Evolutionary conservation across 2,888 invertebrate species (phyloP).

Genomic region (Spilarctia lutea): DNA sequence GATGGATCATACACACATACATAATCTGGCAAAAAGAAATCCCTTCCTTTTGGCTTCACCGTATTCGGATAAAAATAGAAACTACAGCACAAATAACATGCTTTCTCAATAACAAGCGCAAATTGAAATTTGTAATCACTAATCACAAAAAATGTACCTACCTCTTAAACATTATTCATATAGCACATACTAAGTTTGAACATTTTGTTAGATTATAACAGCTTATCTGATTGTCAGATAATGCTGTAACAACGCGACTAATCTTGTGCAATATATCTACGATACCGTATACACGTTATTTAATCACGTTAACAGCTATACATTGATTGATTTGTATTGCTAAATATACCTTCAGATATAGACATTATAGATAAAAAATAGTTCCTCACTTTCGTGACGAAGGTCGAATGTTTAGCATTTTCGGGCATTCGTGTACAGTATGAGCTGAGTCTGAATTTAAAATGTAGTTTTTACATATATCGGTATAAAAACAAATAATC

Average conservation of each 20-base stretch:
- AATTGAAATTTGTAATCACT: no score
- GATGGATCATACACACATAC: no score
- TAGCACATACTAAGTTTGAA: neutral
- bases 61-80: neutral
- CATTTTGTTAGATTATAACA: neutral
- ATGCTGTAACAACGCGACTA: neutral
- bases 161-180: neutral
- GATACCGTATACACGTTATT: neutral
- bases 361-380: neutral
- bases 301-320: neutral
- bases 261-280: neutral
- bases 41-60: no score
- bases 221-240: constrained; percentile 2
- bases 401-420: neutral
- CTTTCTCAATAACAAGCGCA: no score
- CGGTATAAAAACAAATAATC: neutral
- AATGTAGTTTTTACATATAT: neutral
- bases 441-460: neutral
- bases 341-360: neutral
- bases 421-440: neutral
- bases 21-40: no score
- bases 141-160: no score
- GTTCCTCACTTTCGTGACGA: neutral
- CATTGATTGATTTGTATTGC: constrained; percentile 4
- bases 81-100: neutral